Base-by-base conservation (phyloP, 2,797 vertebrate species). In the Anguilla pacifica region DNA sequence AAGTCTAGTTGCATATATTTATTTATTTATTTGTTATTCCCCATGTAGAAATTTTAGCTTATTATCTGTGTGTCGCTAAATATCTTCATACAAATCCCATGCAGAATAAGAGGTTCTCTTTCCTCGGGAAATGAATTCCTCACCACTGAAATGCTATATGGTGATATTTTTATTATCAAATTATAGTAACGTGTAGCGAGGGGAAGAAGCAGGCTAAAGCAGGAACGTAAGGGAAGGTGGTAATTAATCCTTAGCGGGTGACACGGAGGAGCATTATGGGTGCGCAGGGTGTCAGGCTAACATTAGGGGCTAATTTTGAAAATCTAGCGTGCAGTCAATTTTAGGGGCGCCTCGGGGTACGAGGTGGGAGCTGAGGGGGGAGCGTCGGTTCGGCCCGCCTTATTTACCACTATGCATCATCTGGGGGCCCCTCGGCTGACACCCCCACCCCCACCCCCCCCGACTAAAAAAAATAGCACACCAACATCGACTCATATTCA, bases 381-480 rank as follows among this genome's bases (percentile, higher is more conserved):
- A 97, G 97, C 97, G 96, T 96, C 97, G 97, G 97, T 99, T 98
- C 97, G 96, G 96, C 97, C 97, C 97, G 95, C 97, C 96, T 98
- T 99, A 99, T 99, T 99, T 99, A 99, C 97, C 97, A 96, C 97
- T 97, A 98, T 99, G 97, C 97, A 98, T 99, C 98, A 98, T 98
- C 97, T 96, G 89, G 92, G 94, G 94, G 96, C 96, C 35, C 96
- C 97, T 96, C 94, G 92, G 96, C 95, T 97, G 97, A 98, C 97
- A 97, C 96, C 95, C 97, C 97, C 97, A 96, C 96, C 94, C 96
- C 96, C 97, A n/a, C 1, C 35, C 35, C 35, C 35, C 35, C 35
- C 35, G 35, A 98, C 97, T 95, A 94, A 91, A 95, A 96, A 96
- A 96, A 94, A 96, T 93, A 35, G 35, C 35, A 35, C 35, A 96